Conservation (phyloP, 1,140 invertebrate genomes). For the Scylla paramamosain region DNA sequence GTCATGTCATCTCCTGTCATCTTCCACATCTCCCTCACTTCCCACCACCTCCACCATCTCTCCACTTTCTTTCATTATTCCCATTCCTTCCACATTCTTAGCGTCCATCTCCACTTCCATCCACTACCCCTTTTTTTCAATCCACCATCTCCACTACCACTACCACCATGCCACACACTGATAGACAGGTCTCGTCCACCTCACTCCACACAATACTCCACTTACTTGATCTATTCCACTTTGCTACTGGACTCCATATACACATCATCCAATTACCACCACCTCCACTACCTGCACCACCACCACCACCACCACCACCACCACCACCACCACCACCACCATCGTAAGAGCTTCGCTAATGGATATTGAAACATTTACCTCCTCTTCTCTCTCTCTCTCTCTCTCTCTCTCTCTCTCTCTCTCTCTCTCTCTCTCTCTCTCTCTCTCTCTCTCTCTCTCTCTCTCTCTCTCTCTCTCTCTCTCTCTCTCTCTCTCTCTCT, state of each 20-base stretch:
- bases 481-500: no score
- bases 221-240: not conserved
- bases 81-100: no score
- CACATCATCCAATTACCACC: not conserved
- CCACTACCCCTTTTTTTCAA: no score
- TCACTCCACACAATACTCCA: no score
- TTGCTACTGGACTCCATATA: not conserved
- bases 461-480: slow-evolving; percentile 14
- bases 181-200: no score
- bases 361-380: slow-evolving; percentile 23
- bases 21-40: not conserved
- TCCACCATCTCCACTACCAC: no score
- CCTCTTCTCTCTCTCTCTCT: slow-evolving; percentile 4
- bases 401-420: slow-evolving; percentile 20
- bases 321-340: not conserved
- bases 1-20: no score
- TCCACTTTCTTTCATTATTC: no score
- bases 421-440: not conserved
- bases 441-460: not conserved
- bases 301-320: not conserved
- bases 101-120: no score
- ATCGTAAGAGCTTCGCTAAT: not conserved
- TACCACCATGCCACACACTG: no score
- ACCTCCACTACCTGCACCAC: no score
- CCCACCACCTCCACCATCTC: no score